Conservation (phyloP, 37 sponge, comb jelly and placozoan species). For the Ephydatia muelleri region DNA sequence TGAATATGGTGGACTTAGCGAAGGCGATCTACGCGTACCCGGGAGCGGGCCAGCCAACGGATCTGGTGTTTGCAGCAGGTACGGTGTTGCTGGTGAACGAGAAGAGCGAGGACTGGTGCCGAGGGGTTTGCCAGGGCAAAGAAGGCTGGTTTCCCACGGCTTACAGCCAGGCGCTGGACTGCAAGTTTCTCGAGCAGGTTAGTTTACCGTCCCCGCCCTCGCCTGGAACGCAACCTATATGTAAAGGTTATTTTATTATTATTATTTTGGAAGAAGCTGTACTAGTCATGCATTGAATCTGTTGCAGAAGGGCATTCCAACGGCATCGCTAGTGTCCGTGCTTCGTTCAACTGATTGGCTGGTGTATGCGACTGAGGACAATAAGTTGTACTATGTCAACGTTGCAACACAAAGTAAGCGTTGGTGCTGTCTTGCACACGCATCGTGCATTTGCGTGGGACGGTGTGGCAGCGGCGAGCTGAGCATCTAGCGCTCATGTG, state of each 20-base stretch:
- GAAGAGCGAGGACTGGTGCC: conserved; percentile 68
- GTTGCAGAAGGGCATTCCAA: conserved; percentile 36
- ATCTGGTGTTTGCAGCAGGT: conserved; percentile 45
- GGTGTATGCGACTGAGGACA: conserved; percentile 54
- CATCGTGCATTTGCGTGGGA: no score
- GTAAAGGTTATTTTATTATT: no score
- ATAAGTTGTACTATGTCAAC: conserved; percentile 77
- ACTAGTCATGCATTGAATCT: no score
- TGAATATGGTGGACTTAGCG: conserved; percentile 45
- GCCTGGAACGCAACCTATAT: not conserved
- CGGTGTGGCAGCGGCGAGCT: no score
- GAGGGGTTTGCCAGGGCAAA: conserved; percentile 47
- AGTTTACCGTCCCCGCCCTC: not conserved
- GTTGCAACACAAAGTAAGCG: conserved; percentile 51
- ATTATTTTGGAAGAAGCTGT: no score
- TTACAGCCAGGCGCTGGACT: conserved; percentile 51
- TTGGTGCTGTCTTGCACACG: no score
- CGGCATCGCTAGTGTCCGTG: conserved; percentile 26
- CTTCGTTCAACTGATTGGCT: conserved; percentile 61
- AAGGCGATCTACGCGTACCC: conserved; percentile 54
- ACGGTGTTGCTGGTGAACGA: conserved; percentile 56
- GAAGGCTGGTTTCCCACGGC: conserved; percentile 79
- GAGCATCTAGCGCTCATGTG: no score
- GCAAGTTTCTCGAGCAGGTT: conserved; percentile 27
- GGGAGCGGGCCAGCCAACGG: conserved; percentile 34